These are phyloP conservation scores for Pipa parva DNA, from an alignment of 2,113 vertebrate species.

Conservation along the genomic window DNA sequence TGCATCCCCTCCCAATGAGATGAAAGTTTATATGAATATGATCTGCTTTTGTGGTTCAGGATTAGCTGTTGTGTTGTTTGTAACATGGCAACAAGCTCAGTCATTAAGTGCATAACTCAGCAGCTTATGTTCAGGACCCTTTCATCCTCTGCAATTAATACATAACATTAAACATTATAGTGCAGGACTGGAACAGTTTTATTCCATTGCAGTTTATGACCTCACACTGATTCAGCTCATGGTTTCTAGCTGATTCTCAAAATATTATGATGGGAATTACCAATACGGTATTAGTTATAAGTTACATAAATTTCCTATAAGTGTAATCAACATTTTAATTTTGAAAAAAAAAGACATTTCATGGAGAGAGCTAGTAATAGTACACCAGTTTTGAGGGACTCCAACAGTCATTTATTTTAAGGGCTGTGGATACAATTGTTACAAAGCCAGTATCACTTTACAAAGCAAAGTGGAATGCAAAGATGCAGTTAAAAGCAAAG, in stretches of 20 bases:
- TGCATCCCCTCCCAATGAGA: conserved; percentile 22
- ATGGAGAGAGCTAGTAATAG: no score
- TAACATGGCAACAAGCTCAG: conserved; percentile 26
- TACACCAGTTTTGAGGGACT: no score
- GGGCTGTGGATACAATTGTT: no score
- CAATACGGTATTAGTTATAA: no score
- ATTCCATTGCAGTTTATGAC: conserved; percentile 7
- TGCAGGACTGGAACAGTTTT: neutral
- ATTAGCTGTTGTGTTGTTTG: conserved; percentile 31
- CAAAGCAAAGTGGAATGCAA: no score
- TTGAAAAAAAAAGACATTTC: no score
- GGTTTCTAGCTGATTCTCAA: neutral
- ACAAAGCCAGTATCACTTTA: no score
- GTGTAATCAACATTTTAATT: no score
- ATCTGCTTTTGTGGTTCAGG: conserved; percentile 32
- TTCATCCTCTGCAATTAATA: conserved; percentile 12
- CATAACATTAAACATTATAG: conserved; percentile 6
- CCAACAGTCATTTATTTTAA: no score
- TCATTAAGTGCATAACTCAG: conserved; percentile 23
- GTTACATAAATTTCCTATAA: no score
- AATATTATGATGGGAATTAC: no score
- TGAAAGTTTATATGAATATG: conserved; percentile 31
- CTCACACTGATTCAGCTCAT: conserved; percentile 11
- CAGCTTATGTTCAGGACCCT: conserved; percentile 18
- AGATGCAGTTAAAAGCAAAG: no score